phyloP scores from a whole-genome alignment of 2,797 vertebrate species.

The Ptychadena robeensis region DNA sequence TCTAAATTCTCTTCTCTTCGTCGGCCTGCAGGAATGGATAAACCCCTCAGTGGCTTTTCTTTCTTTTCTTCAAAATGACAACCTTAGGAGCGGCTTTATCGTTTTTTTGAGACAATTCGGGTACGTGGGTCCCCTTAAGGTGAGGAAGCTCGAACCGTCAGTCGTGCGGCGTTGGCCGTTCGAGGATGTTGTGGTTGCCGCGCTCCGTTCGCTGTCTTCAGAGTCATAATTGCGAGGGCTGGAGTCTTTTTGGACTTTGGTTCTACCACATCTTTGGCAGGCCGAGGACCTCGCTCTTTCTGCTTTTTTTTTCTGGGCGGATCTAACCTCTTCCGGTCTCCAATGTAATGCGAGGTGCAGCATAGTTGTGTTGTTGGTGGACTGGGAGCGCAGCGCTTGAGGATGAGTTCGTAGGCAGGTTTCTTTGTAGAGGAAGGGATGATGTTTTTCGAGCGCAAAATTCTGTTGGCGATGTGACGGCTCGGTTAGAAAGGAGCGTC shows the following conservation, averaged over 20 bases:
- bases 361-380: constrained; percentile 98
- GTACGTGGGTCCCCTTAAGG: constrained; percentile 94
- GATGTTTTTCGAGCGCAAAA: constrained; percentile 80
- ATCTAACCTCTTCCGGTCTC: constrained; percentile 82
- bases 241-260: constrained; percentile 77
- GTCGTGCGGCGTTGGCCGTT: constrained; percentile 95
- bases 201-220: constrained; percentile 93
- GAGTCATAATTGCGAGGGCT: constrained; percentile 90
- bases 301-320: constrained; percentile 93
- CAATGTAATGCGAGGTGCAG: constrained; percentile 90
- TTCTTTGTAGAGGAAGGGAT: constrained; percentile 71
- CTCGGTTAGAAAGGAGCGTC: constrained; percentile 81
- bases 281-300: constrained; percentile 77
- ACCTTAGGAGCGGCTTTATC: constrained; percentile 98
- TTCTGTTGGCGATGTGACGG: constrained; percentile 82
- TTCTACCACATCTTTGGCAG: constrained; percentile 73
- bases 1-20: too few relatives aligned
- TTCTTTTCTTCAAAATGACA: constrained; percentile 97
- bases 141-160: constrained; percentile 96
- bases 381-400: constrained; percentile 89
- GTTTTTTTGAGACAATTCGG: constrained; percentile 93
- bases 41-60: constrained; percentile 96
- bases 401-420: constrained; percentile 83
- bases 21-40: constrained; percentile 88
- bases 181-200: constrained; percentile 98